phyloP scores from a whole-genome alignment of 1,140 invertebrate species.

The Sycophila sp. region DNA sequence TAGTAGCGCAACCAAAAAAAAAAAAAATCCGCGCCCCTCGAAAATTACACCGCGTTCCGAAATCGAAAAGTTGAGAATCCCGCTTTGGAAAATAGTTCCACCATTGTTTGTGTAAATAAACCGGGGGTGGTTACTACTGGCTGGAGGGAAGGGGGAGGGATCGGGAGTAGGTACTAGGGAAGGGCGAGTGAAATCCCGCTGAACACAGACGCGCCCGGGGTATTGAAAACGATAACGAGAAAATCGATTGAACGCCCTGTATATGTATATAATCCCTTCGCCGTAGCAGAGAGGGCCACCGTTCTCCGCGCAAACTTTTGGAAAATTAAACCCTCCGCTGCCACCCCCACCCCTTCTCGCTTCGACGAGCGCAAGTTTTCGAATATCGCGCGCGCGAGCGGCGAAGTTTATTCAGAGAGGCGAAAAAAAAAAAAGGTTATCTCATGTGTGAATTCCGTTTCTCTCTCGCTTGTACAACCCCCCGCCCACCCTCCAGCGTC shows the following conservation, averaged over 20 bases:
- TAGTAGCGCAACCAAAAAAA: too few species aligned
- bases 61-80: neutral
- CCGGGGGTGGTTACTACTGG: too few species aligned
- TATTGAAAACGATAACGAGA: slow-evolving; percentile 18
- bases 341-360: neutral
- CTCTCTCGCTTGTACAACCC: too few species aligned
- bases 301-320: neutral
- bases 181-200: too few species aligned
- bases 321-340: neutral
- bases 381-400: neutral
- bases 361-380: slow-evolving; percentile 3
- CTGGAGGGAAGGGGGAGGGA: too few species aligned
- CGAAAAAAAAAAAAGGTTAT: neutral
- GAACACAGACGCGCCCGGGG: too few species aligned
- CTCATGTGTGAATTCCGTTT: neutral
- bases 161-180: too few species aligned
- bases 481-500: too few species aligned
- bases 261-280: neutral
- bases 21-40: too few species aligned
- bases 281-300: neutral
- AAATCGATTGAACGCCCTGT: slow-evolving; percentile 2
- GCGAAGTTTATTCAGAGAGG: neutral
- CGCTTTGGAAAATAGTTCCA: neutral
- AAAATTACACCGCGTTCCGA: too few species aligned
- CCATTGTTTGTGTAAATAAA: slow-evolving; percentile 13